Evolutionary conservation across 1,140 invertebrate species (phyloP), one percentile per base, ranked within the genome.

Genomic region (Agrypnia vestita): DNA sequence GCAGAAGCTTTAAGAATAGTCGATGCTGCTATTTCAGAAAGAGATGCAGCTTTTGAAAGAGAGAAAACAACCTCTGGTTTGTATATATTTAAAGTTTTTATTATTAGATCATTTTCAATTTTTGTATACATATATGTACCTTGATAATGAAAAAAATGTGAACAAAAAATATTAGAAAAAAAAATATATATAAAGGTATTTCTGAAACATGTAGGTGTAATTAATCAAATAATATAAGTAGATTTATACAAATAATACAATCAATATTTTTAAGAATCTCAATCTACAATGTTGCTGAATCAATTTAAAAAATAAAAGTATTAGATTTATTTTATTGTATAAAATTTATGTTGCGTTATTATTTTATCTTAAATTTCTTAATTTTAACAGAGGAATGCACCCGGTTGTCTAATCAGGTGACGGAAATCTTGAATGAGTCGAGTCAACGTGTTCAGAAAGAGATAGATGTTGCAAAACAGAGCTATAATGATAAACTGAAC

Each of bases 1-100:
- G 84, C 85, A 0, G 91, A 92, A 82, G 89, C 91, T 7, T 83
- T 92, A 17, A 84, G 85, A 17, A 79, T 92, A 0, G 88, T 90
- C 49, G 91, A 92, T 80, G 84, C 86, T 7, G 89, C 89, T 0
- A 84, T 90, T 3, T 84, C 77, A 17, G 91, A 91, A 61, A 91
- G 90, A 75, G 86, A 88, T 21, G 84, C 84, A 19, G 85, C 87
- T 9, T 78, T 86, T 7, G 84, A 84, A 46, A 79, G 79, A 11
- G 85, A 87, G 19, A 84, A 82, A 76, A 13, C 72, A 13, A 84
- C 85, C 15, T 84, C 84, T 59, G 82, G 84, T 84, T 73, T 44
- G 46, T n/a, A 53, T 61, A 6, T 17, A 62, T 55, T 61, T 17
- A 59, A 35, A 46, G 11, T 8, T n/a, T n/a, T n/a, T n/a, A n/a